Base-by-base conservation (phyloP, 1,140 invertebrate genomes). In the Meteorus sp. region DNA sequence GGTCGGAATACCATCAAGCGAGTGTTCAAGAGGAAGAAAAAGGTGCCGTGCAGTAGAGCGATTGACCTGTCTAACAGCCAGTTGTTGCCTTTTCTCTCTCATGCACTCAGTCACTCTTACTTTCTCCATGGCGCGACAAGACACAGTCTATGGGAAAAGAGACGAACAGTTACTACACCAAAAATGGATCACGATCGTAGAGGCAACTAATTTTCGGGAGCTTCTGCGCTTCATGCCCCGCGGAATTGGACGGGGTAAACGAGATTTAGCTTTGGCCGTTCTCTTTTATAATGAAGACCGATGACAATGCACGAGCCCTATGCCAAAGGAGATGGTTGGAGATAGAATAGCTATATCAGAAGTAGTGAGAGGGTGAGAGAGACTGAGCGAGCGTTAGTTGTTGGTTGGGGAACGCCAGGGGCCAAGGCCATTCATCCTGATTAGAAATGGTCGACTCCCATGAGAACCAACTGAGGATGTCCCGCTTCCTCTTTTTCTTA, bases 251-350 rank as follows among this genome's bases (percentile, higher is more conserved):
- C 47, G 39, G 63, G 56, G 44, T 64, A 66, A 71, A 71, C 61
- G 68, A 68, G 71, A 70, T 72, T 70, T 66, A 66, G 50, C 31
- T 55, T 44, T 27, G 59, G 61, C 51, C 51, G 48, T 65, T 64
- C 65, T 62, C 65, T 70, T 72, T 73, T 69, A 66, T 73, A 73
- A 73, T 69, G 71, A 72, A 73, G 70, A 73, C 71, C 68, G 70
- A 73, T 72, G 71, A 73, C 70, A 72, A n/a, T n/a, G 56, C 43
- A 25, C 13, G 27, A 43, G 17, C 41, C 15, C 19, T 43, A n/a
- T 43, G 41, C 41, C 41, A 43, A 43, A 19, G 41, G 15, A n/a
- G 8, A 39, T 5, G 5, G 41, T 20, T 6, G 41, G 41, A 19
- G 22, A n/a, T n/a, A n/a, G n/a, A n/a, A n/a, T n/a, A n/a, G n/a